phyloP scores from a whole-genome alignment of 1,140 invertebrate genomes.

The Drosophila gunungcola region DNA sequence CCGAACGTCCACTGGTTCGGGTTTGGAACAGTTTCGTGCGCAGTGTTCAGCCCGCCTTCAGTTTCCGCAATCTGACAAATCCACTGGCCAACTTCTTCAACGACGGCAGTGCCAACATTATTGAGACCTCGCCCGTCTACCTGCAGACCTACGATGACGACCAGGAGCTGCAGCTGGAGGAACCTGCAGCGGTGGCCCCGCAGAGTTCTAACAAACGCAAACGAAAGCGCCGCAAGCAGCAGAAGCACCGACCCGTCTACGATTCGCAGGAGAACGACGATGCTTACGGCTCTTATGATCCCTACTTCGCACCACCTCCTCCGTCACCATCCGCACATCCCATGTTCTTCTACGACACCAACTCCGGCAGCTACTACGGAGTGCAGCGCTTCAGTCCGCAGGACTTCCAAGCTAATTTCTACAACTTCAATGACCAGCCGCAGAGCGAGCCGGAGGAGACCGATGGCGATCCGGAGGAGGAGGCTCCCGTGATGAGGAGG shows the following conservation, averaged over 20 bases:
- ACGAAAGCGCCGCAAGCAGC: conserved; percentile 65
- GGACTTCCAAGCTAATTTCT: conserved; percentile 41
- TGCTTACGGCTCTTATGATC: conserved; percentile 49
- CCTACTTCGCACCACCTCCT: conserved; percentile 16
- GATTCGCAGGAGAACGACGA: conserved; percentile 45
- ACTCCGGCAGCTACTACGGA: conserved; percentile 60
- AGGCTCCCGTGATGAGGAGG: conserved; percentile 19
- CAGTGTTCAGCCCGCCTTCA: conserved; percentile 65
- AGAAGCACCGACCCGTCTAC: conserved; percentile 40
- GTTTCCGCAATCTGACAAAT: conserved; percentile 72
- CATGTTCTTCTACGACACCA: conserved; percentile 62
- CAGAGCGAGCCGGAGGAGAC: not conserved
- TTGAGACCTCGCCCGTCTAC: conserved; percentile 63
- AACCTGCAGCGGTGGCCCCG: not conserved
- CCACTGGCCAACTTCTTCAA: conserved; percentile 72
- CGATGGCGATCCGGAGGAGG: conserved; percentile 7
- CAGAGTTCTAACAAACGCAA: conserved; percentile 58
- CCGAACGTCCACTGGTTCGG: conserved; percentile 63
- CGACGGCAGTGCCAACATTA: conserved; percentile 66
- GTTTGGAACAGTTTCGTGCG: conserved; percentile 78
- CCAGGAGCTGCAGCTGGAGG: conserved; percentile 22
- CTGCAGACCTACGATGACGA: conserved; percentile 29
- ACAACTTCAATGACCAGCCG: conserved; percentile 17
- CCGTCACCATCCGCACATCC: conserved; percentile 24
- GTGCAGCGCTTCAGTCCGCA: conserved; percentile 49